Conservation (phyloP, 2,797 vertebrate species). For the Melanotaenia parkinsoni region DNA sequence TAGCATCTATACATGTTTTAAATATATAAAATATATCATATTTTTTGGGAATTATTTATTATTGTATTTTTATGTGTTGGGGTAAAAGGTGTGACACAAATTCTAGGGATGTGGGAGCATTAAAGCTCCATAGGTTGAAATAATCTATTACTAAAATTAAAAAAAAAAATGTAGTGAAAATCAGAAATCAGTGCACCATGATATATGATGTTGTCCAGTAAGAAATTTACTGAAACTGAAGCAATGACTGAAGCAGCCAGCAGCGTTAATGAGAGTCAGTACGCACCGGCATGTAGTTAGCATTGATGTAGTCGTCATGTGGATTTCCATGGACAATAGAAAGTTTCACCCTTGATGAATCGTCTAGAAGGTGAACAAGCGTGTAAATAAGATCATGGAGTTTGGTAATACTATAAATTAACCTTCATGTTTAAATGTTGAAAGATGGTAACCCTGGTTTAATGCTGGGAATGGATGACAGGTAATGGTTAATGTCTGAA, state of each 20-base stretch:
- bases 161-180: background rate
- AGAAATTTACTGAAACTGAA: conserved; percentile 25
- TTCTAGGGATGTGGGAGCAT: too few species aligned
- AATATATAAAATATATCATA: too few species aligned
- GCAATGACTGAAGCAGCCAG: conserved; percentile 37
- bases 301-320: conserved; percentile 94
- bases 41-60: too few species aligned
- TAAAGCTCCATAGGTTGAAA: too few species aligned
- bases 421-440: accelerated
- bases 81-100: too few species aligned
- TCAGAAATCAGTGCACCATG: too few species aligned
- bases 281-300: conserved; percentile 94
- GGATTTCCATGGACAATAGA: conserved; percentile 82
- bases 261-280: conserved; percentile 46
- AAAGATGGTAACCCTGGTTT: background rate
- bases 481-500: background rate
- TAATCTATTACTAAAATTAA: too few species aligned
- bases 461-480: background rate
- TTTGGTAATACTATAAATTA: background rate
- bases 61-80: too few species aligned
- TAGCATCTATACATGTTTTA: too few species aligned
- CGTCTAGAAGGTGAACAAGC: conserved; percentile 83
- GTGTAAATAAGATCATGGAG: conserved; percentile 25
- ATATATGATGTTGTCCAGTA: background rate
- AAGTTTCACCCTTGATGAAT: conserved; percentile 93